Evolutionary conservation across 2,113 vertebrate species (phyloP).

Genomic region (Oreotrochilus melanogaster): DNA sequence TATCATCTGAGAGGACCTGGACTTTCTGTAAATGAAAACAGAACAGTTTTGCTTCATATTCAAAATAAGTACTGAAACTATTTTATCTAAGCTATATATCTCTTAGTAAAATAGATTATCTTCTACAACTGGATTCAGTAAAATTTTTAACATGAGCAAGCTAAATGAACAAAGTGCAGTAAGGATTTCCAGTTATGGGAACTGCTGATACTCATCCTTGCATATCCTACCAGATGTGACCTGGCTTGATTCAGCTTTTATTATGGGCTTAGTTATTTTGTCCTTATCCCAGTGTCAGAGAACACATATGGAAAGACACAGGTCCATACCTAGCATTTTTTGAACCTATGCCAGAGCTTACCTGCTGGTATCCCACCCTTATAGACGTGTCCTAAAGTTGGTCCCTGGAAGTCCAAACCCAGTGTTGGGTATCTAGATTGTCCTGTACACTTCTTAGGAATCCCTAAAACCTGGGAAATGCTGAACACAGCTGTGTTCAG

Average conservation of each 20-base stretch:
- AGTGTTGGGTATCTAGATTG: neutral
- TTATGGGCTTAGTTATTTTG: neutral
- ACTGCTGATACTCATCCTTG: neutral
- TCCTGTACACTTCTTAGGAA: neutral
- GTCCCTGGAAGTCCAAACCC: neutral
- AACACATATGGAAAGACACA: neutral
- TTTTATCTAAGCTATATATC: conserved; percentile 35
- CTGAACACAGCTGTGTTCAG: neutral
- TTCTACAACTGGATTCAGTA: neutral
- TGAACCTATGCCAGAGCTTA: neutral
- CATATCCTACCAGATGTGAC: neutral
- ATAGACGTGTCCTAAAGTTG: neutral
- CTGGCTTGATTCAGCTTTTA: neutral
- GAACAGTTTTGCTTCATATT: conserved; percentile 12
- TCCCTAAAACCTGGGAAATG: neutral
- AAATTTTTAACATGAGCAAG: neutral
- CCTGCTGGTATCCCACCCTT: neutral
- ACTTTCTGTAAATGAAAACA: conserved; percentile 12
- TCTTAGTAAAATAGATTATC: neutral
- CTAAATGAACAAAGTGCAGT: neutral
- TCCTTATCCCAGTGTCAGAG: neutral
- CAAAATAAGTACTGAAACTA: conserved; percentile 34
- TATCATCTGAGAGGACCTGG: neutral
- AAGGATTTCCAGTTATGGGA: neutral
- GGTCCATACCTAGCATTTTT: neutral